phyloP scores from a whole-genome alignment of 2,888 invertebrate genomes.

The Xestia xanthographa region DNA sequence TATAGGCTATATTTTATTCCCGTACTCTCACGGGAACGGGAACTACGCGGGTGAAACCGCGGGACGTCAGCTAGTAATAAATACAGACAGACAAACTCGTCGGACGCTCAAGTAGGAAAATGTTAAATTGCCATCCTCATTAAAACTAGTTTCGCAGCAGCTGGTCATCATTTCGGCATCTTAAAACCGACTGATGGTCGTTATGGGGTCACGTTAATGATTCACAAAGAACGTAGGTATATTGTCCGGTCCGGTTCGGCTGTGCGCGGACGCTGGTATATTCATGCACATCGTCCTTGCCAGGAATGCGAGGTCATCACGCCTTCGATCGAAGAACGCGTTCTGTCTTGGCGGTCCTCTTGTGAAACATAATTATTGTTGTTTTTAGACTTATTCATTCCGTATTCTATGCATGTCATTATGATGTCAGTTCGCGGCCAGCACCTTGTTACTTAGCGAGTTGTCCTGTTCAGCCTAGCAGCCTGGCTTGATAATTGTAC shows the following conservation, averaged over 20 bases:
- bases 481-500: slow-evolving; percentile 62
- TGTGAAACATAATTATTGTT: slow-evolving; percentile 83
- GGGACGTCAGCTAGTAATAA: too few relatives aligned
- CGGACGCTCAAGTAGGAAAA: slow-evolving; percentile 35
- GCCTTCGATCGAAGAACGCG: slow-evolving; percentile 83
- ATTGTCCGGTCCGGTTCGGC: slow-evolving; percentile 68
- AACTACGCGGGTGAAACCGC: too few relatives aligned
- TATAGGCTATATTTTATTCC: too few relatives aligned
- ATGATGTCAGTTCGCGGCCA: slow-evolving; percentile 78
- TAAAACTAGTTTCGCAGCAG: slow-evolving; percentile 57
- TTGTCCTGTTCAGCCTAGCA: slow-evolving; percentile 62
- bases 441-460: slow-evolving; percentile 71
- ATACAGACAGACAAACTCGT: slow-evolving; percentile 29
- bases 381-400: slow-evolving; percentile 80
- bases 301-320: slow-evolving; percentile 90
- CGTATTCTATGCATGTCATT: slow-evolving; percentile 83
- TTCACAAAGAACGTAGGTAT: slow-evolving; percentile 57
- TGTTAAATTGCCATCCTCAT: slow-evolving; percentile 53
- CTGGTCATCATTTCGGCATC: slow-evolving; percentile 61
- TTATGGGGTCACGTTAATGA: slow-evolving; percentile 68
- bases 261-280: slow-evolving; percentile 68
- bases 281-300: slow-evolving; percentile 87
- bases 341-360: slow-evolving; percentile 83
- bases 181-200: slow-evolving; percentile 59
- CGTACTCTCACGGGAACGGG: too few relatives aligned